Percentiles rank a stretch among this genome's conserved stretches.
These are phyloP conservation scores for Copsychus sechellarum DNA, from an alignment of 2,113 vertebrate genomes.

Conservation along the genomic window DNA sequence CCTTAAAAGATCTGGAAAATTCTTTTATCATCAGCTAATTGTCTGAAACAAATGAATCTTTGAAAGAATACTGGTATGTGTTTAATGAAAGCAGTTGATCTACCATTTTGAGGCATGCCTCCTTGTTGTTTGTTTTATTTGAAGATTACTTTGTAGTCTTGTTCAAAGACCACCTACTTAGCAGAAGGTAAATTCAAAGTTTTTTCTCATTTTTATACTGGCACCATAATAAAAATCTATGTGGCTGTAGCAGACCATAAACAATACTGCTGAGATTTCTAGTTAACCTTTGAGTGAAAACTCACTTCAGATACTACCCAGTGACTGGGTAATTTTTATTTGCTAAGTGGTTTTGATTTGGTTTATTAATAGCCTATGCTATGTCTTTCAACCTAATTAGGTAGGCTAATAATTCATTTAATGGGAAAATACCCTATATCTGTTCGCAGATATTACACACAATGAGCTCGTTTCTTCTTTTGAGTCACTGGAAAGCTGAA, in stretches of 20 bases:
- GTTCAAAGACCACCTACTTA: constrained; percentile 39
- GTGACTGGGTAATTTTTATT: not conserved
- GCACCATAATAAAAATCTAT: not conserved
- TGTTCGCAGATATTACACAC: not conserved
- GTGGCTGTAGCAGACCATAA: not conserved
- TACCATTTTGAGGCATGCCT: not conserved
- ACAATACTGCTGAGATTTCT: not conserved
- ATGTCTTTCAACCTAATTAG: not conserved
- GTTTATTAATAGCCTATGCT: not conserved
- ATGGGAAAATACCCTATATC: not conserved
- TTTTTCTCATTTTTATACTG: not conserved
- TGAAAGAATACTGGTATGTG: not conserved
- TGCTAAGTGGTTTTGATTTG: not conserved
- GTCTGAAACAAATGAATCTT: not conserved
- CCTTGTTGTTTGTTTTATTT: not conserved
- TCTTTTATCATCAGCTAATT: constrained; percentile 29
- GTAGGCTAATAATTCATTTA: not conserved
- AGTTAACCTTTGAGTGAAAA: not conserved
- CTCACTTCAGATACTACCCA: not conserved
- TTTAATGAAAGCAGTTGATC: constrained; percentile 43
- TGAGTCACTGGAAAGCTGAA: constrained; percentile 21
- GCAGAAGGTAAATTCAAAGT: not conserved
- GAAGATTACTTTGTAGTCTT: constrained; percentile 51
- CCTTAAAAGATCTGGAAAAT: not conserved
- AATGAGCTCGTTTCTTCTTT: constrained; percentile 2